Base-by-base conservation (phyloP, 1,140 invertebrate species). In the Holcopasites calliopsidis region DNA sequence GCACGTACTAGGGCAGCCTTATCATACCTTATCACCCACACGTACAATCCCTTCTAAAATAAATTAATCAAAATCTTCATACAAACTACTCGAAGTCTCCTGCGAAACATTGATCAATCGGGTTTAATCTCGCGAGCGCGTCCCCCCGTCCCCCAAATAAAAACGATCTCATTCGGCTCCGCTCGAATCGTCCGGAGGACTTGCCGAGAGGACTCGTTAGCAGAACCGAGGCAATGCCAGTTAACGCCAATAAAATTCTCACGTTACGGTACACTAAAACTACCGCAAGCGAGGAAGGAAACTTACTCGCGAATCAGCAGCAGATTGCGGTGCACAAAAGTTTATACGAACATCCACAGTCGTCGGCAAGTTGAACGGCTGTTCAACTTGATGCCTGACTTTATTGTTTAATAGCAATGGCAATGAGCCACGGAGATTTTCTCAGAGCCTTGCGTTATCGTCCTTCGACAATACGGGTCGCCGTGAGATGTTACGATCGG, bases 261-360 rank as follows among this genome's bases (percentile, higher is more conserved):
- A 83, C 87, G 85, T 89, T 90, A 90, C 88, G 88, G 88, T 90
- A 90, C 85, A 85, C 87, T 85, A 85, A 87, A 90, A 90, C 88
- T 89, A 90, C 89, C 89, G 89, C 89, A 90, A 90, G 86, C 82
- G 85, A 82, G n/a, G n/a, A n/a, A n/a, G 77, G 64, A 78, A 83
- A 84, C 85, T 84, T 88, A 78, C 84, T 77, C 26, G 66, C 72
- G 72, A 77, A 80, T 72, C 75, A 57, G 57, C 68, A 44, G 52
- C 76, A 78, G 44, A 18, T 62, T 54, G 47, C 40, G 49, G 80
- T 40, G 57, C 28, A 65, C 80, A 71, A 82, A 83, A 82, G 71
- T 82, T 81, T 70, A 31, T 40, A 40, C 78, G 74, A 73, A 3
- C 55, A 76, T 33, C 42, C 16, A 47, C 60, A 47, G 42, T 18